Base-by-base conservation (phyloP, 1,140 invertebrate species). In the Pissodes strobi region DNA sequence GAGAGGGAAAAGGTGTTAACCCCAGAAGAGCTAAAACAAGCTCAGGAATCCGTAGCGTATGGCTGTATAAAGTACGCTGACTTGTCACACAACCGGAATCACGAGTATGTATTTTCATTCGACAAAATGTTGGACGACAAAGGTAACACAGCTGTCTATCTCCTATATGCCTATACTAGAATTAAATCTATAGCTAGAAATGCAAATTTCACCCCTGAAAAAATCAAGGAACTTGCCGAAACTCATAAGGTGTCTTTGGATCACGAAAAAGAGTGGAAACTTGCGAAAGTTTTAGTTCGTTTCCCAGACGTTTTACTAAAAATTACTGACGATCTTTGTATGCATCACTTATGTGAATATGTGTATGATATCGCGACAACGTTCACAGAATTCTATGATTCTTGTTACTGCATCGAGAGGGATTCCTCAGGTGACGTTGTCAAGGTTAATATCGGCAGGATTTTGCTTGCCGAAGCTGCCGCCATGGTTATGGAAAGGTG, bases 21-120 rank as follows among this genome's bases (percentile, higher is more conserved):
- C 0, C 70, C 82, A 6, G 88, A 94, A 70, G 95, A 99, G 80
- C 76, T 99, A 8, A 85, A 87, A 68, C 78, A 80, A 39, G 96
- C 95, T 0, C 89, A 94, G 77, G 88, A 95, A 82, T 87, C 95
- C 1, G 87, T 99, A 0, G 97, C 97, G 0, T 99, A 97, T 79
- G 95, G 97, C 2, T 99, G 98, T 73, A 98, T 99, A 43, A 99
- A 98, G 79, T 99, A 99, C 79, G 92, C 97, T 2, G 98, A 99
- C 84, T 82, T 99, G 17, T 91, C 88, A 9, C 94, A 99, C 72
- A 97, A 97, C 77, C 84, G 95, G 56, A 89, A 87, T 55, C 90
- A 94, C 77, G 97, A 99, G 77, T 99, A 99, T 75, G 86, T 99
- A 6, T 99, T 99, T 80, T 99, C 97, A 0, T 99, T 99, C 82